Evolutionary conservation across 2,888 invertebrate genomes (phyloP), one percentile per base, ranked within the genome.

Genomic region (Eilema depressum): DNA sequence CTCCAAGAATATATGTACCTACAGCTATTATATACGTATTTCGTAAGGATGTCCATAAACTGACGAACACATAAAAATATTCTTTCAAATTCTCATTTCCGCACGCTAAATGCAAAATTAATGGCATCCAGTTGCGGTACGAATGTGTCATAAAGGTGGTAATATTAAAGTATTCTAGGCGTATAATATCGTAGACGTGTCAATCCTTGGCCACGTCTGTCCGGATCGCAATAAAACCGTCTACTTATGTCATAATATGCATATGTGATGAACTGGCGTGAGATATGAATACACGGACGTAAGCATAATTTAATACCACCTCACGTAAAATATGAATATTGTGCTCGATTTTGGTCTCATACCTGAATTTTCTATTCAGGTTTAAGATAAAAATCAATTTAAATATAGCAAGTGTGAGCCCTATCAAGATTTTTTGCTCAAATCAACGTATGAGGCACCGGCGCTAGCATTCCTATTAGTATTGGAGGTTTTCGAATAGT

Each of bases 241-340:
- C 88, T 85, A 87, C 89, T 92, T 92, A 90, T 92, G 88, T 88
- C 90, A 91, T 93, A 91, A 92, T 92, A 91, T 92, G 92, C 93
- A 94, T 92, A 90, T 91, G 90, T 89, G 91, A 92, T 91, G 90
- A 88, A 91, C 88, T 87, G 83, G 78, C 81, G 73, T 66, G 81
- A 79, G 75, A 88, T 89, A 89, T 88, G 83, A 86, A 86, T 85
- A 85, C 83, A 85, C 70, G 75, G 76, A 84, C 79, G 78, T 79
- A 83, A 82, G 75, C 77, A 78, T 80, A 80, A 81, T 83, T 83
- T 82, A 82, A 80, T 79, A 79, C 75, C 66, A 65, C 66, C 66
- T 66, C 75, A 77, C 77, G 76, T 85, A 75, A 78, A 79, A 79
- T 83, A 72, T 74, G 80, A 79, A 82, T n/a, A n/a, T 74, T 76